Base-by-base conservation (phyloP, 2,888 invertebrate genomes). In the Caenorhabditis uteleia region DNA sequence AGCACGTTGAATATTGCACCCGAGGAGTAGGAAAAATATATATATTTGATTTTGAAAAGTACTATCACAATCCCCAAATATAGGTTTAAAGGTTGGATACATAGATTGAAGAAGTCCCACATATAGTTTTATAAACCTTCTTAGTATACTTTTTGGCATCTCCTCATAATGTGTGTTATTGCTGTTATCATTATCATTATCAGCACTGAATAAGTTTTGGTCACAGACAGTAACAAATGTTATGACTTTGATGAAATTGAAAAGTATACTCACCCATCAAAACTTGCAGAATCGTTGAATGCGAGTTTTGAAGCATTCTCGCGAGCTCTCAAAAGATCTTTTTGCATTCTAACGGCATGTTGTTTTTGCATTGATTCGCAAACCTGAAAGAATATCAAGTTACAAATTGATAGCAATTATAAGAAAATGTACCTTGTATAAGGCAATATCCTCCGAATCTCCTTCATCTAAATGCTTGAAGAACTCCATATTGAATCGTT, bases 201-300 rank as follows among this genome's bases (percentile, higher is more conserved):
- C 40, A 5, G 16, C 47, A 55, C 59, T 59, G 38, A 60, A 60
- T 48, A n/a, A 34, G 10, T 26, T 18, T 16, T 16, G n/a, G 26
- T 20, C 16, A 38, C 23, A 3, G 14, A 34, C 8, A 34, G n/a
- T 34, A 5, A 34, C 34, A 34, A 25, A 25, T 7, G 20, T 8
- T 23, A 20, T 27, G 25, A 12, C 20, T 34, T 34, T 16, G 4
- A 16, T 34, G 21, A 6, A 36, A 16, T 2, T 47, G 14, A 16
- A 7, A 38, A 29, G 33, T 25, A 29, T 14, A 58, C 61, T 57
- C n/a, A 74, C 77, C 76, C 75, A 39, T 79, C 80, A 29, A 71
- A 70, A 31, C 79, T 80, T 5, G 74, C 64, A 31, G 78, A 81
- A 56, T 82, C 82, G 47, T 75, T 74, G 65, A 80, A 80, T 31